Base-by-base conservation (phyloP, 2,113 vertebrate genomes). In the Gila orcuttii region DNA sequence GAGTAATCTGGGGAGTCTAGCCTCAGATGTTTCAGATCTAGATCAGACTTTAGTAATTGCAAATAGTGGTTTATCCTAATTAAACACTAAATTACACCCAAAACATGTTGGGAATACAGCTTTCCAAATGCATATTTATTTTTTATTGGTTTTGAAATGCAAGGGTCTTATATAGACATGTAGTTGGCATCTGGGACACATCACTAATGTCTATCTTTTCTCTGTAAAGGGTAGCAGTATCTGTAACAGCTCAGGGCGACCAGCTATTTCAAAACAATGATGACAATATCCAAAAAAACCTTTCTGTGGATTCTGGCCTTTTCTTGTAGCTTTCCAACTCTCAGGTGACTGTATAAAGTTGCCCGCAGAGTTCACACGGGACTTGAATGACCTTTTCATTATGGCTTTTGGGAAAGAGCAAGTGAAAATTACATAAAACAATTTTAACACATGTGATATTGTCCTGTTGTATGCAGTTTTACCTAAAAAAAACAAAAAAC, bases 331-430 rank as follows among this genome's bases (percentile, higher is more conserved):
- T 86, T 57, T 66, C 62, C 57, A 80, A 19, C 82, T 81, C n/a
- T 47, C 47, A 66, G 55, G 6, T 75, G 86, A 87, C 79, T 79
- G 68, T 57, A 85, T 25, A 55, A 39, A 39, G 60, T 47, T 28
- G 9, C n/a, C 10, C 19, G 45, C 15, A 77, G 42, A 76, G 25
- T 73, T 59, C 86, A 85, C 86, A 76, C 21, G 36, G 64, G 77
- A 85, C 57, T 69, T 52, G 36, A 83, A 60, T 85, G 86, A 77
- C 86, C 86, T 87, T 87, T 87, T 81, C 78, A 23, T 79, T 42
- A 36, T 85, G 57, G 39, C 83, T 45, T 68, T 36, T 42, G 47
- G 25, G 79, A 64, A 47, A 64, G 68, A 79, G 52, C 57, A 76
- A 82, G 60, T 69, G 45, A 82, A 82, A 47, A 87, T 80, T 50